These are phyloP conservation scores for Hiodon tergisus DNA, from an alignment of 2,113 vertebrate species.

Conservation along the genomic window DNA sequence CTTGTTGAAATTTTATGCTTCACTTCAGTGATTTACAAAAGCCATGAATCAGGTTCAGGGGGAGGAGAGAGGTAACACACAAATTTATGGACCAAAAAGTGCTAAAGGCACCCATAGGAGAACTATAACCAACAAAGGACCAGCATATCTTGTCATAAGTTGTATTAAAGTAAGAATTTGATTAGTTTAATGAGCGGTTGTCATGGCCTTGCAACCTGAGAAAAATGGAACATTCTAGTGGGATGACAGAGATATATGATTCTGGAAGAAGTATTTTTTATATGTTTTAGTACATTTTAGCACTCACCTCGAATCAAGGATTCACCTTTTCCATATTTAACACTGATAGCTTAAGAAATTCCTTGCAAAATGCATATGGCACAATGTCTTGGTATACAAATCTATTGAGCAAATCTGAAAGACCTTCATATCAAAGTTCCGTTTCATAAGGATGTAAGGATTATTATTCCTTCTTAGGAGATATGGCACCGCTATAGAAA, in stretches of 20 bases:
- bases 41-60: no score
- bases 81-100: no score
- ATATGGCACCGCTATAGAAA: not conserved
- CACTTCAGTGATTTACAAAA: no score
- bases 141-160: no score
- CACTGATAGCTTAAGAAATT: not conserved
- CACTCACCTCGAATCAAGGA: conserved; percentile 6
- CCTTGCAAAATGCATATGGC: not conserved
- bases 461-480: not conserved
- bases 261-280: not conserved
- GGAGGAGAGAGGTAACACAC: no score
- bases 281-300: not conserved
- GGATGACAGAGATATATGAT: not conserved
- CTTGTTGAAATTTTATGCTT: no score
- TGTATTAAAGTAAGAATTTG: no score
- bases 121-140: no score
- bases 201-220: not conserved
- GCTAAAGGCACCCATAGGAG: no score
- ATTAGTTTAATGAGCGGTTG: not conserved
- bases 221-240: not conserved
- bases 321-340: not conserved
- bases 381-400: not conserved
- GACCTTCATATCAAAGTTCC: not conserved
- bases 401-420: not conserved
- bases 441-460: not conserved